Percentiles rank a stretch among this genome's conserved stretches.
These are phyloP conservation scores for Tribolium castaneum DNA, from an alignment of 1,140 invertebrate genomes.

Conservation along the genomic window DNA sequence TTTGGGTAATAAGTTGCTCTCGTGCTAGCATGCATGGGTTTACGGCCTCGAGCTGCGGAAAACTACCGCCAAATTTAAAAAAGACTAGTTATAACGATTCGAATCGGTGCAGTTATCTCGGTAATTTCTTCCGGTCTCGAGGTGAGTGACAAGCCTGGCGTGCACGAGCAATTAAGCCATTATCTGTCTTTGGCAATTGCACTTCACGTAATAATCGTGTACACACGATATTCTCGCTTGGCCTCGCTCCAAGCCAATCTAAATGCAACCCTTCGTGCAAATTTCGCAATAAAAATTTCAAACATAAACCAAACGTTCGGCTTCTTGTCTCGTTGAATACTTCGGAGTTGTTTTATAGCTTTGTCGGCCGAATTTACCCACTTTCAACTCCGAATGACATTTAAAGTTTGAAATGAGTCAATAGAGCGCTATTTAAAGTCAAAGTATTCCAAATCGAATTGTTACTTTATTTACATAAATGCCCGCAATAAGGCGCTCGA, in stretches of 20 bases:
- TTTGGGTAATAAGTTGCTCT: constrained; percentile 25
- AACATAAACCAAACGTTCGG: not conserved
- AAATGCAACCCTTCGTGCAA: not conserved
- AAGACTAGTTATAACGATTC: too few species aligned
- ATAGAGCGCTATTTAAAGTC: constrained; percentile 32
- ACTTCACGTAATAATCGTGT: constrained; percentile 2
- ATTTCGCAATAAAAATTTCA: not conserved
- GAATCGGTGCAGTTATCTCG: not conserved
- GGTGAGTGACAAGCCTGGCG: not conserved
- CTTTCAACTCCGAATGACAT: constrained; percentile 14
- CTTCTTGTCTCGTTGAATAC: not conserved
- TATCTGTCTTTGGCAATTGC: constrained; percentile 18
- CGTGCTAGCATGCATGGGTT: constrained; percentile 9
- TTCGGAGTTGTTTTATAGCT: constrained; percentile 14
- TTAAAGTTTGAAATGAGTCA: constrained; percentile 32
- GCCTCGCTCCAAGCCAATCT: not conserved
- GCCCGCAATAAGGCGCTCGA: constrained; percentile 15
- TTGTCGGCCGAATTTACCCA: constrained; percentile 24
- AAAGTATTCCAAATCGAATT: constrained; percentile 32
- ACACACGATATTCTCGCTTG: constrained; percentile 7
- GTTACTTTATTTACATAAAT: constrained; percentile 34
- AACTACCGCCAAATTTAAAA: too few species aligned
- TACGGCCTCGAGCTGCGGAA: not conserved
- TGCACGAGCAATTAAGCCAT: constrained; percentile 2
- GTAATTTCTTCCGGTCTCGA: constrained; percentile 17